These are phyloP conservation scores for Aramus guarauna DNA, from an alignment of 2,113 vertebrate species.

Conservation along the genomic window DNA sequence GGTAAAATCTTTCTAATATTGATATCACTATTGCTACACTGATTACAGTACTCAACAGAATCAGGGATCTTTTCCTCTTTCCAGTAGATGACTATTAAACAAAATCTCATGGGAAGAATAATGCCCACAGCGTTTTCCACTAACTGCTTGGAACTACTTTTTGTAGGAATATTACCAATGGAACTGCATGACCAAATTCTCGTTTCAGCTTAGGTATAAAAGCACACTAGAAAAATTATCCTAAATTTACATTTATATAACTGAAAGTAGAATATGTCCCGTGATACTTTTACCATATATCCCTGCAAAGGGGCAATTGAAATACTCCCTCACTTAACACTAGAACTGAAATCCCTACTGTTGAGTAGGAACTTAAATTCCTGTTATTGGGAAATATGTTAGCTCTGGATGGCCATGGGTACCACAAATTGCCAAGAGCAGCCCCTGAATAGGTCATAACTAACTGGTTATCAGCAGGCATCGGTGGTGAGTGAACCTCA, in stretches of 20 bases:
- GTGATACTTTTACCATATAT: not conserved
- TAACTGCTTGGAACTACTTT: slow-evolving; percentile 31
- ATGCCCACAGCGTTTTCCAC: not conserved
- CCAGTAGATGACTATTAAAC: not conserved
- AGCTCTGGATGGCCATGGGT: not conserved
- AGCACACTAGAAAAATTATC: not conserved
- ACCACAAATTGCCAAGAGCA: not conserved
- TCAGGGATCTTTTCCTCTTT: slow-evolving; percentile 12
- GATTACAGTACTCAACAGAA: not conserved
- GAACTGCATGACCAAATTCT: slow-evolving; percentile 14
- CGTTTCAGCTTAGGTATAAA: slow-evolving; percentile 29
- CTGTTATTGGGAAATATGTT: not conserved
- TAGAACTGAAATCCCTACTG: not conserved
- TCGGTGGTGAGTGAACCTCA: not conserved
- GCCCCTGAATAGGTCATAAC: not conserved
- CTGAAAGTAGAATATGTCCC: slow-evolving; percentile 35
- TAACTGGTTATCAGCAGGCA: not conserved
- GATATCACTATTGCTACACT: slow-evolving; percentile 16
- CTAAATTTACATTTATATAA: slow-evolving; percentile 50
- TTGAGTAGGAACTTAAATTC: not conserved
- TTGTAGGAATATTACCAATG: not conserved
- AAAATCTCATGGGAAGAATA: slow-evolving; percentile 31
- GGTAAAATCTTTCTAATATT: not conserved
- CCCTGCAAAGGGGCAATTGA: not conserved
- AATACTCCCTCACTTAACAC: not conserved